These are phyloP conservation scores for Caenorhabditis virilis DNA, from an alignment of 2,888 invertebrate species.

Conservation along the genomic window DNA sequence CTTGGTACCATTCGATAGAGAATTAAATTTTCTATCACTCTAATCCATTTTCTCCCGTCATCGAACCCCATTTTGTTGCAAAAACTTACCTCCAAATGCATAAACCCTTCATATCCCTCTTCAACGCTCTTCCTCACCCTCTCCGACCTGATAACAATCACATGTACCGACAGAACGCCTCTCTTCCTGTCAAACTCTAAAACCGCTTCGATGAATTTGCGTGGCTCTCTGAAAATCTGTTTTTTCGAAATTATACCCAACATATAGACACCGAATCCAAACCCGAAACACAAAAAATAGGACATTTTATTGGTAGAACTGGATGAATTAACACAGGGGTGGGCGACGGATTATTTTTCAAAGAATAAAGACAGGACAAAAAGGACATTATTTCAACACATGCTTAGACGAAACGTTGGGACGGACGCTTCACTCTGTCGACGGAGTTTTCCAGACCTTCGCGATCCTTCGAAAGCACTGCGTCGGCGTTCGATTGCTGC, in stretches of 20 bases:
- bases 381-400: conserved; percentile 17
- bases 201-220: conserved; percentile 27
- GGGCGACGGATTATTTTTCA: not conserved
- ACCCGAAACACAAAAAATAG: conserved; percentile 6
- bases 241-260: not conserved
- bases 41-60: not conserved
- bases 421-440: conserved; percentile 45
- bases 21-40: no score
- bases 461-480: conserved; percentile 33
- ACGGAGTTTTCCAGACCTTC: conserved; percentile 38
- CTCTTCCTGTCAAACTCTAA: conserved; percentile 18
- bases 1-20: no score
- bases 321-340: not conserved
- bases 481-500: conserved; percentile 32
- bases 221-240: conserved; percentile 11
- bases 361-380: not conserved
- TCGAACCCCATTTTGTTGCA: not conserved
- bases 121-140: conserved; percentile 9
- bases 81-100: conserved; percentile 22
- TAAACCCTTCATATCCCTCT: conserved; percentile 12
- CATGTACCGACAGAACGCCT: conserved; percentile 10
- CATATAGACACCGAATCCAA: not conserved
- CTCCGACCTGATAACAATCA: conserved; percentile 17
- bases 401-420: conserved; percentile 47
- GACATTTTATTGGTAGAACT: not conserved